Conservation (phyloP, 1,140 invertebrate species). For the Drosophila kohkoa region DNA sequence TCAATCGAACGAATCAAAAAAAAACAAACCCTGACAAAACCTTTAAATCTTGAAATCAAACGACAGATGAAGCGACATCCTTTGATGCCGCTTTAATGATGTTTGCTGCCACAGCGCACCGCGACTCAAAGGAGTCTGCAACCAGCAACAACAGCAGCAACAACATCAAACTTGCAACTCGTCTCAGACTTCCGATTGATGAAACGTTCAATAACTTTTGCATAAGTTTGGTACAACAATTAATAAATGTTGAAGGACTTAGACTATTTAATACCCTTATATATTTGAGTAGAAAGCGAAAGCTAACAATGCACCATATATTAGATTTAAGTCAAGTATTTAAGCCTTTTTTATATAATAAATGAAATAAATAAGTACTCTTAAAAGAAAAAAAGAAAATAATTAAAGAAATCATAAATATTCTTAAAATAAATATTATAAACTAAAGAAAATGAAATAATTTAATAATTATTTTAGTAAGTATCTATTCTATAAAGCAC, state of each 20-base stretch:
- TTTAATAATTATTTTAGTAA: too few relatives aligned
- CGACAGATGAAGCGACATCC: slow-evolving; percentile 13
- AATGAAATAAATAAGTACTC: too few relatives aligned
- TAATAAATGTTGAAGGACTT: background rate
- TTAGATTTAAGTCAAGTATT: too few relatives aligned
- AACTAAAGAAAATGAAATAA: too few relatives aligned
- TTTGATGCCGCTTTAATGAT: slow-evolving; percentile 46
- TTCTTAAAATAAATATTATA: too few relatives aligned
- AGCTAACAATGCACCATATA: too few relatives aligned
- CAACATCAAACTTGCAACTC: slow-evolving; percentile 10
- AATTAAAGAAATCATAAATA: too few relatives aligned
- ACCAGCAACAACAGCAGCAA: slow-evolving; percentile 1
- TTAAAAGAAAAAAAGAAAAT: too few relatives aligned
- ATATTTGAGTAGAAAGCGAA: too few relatives aligned
- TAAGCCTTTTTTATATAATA: too few relatives aligned
- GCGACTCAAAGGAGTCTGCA: slow-evolving; percentile 1
- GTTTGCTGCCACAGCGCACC: slow-evolving; percentile 19
- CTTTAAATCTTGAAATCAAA: slow-evolving; percentile 39
- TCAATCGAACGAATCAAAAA: background rate
- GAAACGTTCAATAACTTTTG: slow-evolving; percentile 13
- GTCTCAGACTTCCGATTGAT: background rate
- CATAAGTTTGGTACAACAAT: slow-evolving; percentile 3
- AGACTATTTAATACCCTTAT: background rate
- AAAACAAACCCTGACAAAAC: slow-evolving; percentile 20
- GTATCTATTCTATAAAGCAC: too few relatives aligned